A percentile compares a stretch with the other conserved stretches of the same genome.
Evolutionary conservation across 2,888 invertebrate species (phyloP).

Genomic region (Tridacna crocea): DNA sequence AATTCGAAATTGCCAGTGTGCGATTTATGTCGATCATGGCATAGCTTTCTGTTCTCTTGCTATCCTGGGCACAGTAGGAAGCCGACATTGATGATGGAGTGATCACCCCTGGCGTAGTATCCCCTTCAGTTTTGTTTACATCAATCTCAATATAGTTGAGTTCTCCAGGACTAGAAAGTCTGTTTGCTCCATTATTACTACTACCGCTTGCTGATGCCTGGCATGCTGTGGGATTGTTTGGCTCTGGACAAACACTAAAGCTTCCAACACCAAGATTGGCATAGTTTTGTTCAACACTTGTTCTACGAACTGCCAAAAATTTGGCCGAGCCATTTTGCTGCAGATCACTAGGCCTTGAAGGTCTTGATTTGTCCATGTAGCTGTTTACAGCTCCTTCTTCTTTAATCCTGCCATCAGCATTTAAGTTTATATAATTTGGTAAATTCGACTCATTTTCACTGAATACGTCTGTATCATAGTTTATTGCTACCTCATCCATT

Average conservation of each 20-base stretch:
- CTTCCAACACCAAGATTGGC: slow-evolving; percentile 64
- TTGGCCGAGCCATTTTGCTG: slow-evolving; percentile 37
- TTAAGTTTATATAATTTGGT: slow-evolving; percentile 74
- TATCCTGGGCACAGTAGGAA: slow-evolving; percentile 73
- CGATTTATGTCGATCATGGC: slow-evolving; percentile 97
- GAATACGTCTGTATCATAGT: slow-evolving; percentile 73
- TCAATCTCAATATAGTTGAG: slow-evolving; percentile 78
- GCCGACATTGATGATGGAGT: slow-evolving; percentile 72
- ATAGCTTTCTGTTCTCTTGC: slow-evolving; percentile 87
- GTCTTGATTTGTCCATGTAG: slow-evolving; percentile 26
- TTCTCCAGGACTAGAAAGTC: slow-evolving; percentile 55
- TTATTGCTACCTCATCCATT: slow-evolving; percentile 58
- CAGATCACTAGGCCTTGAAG: slow-evolving; percentile 28
- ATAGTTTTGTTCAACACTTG: slow-evolving; percentile 66
- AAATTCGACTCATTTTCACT: slow-evolving; percentile 59
- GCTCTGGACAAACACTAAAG: slow-evolving; percentile 38
- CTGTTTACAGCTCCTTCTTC: slow-evolving; percentile 35
- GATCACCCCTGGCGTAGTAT: slow-evolving; percentile 55
- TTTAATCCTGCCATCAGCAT: slow-evolving; percentile 59
- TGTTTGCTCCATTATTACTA: slow-evolving; percentile 22
- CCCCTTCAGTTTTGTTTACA: slow-evolving; percentile 68
- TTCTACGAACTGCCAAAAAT: slow-evolving; percentile 28
- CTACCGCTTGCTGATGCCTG: slow-evolving; percentile 22
- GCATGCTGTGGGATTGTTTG: slow-evolving; percentile 12
- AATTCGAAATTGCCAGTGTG: slow-evolving; percentile 94